Evolutionary conservation across 2,113 vertebrate species (phyloP).

Genomic region (Pachycephala philippinensis): DNA sequence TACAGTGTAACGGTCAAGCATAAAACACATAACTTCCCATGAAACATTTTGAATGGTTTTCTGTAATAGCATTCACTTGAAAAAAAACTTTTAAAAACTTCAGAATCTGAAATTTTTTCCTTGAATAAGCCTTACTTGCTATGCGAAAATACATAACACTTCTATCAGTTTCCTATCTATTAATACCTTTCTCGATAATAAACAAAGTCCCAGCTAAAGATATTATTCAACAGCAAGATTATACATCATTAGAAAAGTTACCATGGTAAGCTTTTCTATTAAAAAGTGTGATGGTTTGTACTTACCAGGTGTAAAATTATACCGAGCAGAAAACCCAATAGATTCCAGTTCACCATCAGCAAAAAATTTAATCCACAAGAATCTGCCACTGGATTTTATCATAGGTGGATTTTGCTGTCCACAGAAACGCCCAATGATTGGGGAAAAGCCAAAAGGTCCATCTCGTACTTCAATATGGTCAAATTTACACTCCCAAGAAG

Average conservation of each 20-base stretch:
- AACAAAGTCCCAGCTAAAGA: background rate
- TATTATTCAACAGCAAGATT: background rate
- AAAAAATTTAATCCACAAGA: slow-evolving; percentile 99
- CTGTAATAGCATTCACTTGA: background rate
- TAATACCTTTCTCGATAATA: background rate
- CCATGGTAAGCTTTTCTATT: background rate
- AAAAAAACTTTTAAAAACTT: background rate
- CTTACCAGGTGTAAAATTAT: slow-evolving; percentile 98
- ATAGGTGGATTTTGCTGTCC: slow-evolving; percentile 94
- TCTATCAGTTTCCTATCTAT: background rate
- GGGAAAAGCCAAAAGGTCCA: slow-evolving; percentile 98
- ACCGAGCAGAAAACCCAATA: slow-evolving; percentile 93
- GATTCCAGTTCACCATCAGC: slow-evolving; percentile 98
- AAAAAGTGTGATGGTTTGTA: background rate
- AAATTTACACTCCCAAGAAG: slow-evolving; percentile 99
- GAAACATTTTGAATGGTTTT: background rate
- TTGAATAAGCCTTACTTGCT: background rate
- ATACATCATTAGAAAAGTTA: background rate
- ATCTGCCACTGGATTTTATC: slow-evolving; percentile 96
- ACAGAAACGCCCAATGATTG: slow-evolving; percentile 95
- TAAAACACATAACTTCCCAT: background rate
- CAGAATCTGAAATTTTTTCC: background rate
- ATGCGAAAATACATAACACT: background rate
- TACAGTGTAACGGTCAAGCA: background rate
- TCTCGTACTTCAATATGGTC: slow-evolving; percentile 98